Percentiles rank a stretch among this genome's conserved stretches.
Evolutionary conservation across 2,888 invertebrate genomes (phyloP).

Genomic region (Drosophila formosana): DNA sequence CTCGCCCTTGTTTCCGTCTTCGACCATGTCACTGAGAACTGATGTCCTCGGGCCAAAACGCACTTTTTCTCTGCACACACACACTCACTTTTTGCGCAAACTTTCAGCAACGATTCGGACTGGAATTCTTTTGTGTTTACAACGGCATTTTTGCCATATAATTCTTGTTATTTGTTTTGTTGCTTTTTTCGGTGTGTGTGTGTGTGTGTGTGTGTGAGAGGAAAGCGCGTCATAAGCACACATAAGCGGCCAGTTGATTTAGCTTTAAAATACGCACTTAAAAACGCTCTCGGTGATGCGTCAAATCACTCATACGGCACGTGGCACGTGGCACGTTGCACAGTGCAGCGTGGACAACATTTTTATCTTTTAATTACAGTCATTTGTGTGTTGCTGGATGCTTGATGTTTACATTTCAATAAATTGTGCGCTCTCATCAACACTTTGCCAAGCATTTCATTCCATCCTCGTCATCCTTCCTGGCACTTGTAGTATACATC

Average conservation of each 20-base stretch:
- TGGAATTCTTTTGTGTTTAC: conserved; percentile 76
- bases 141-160: conserved; percentile 61
- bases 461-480: conserved; percentile 36
- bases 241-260: conserved; percentile 40
- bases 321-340: not conserved
- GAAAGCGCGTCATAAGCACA: conserved; percentile 22
- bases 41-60: conserved; percentile 51
- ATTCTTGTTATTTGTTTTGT: conserved; percentile 32
- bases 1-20: conserved; percentile 30
- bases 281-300: not conserved
- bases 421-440: conserved; percentile 65
- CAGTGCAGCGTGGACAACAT: conserved; percentile 46
- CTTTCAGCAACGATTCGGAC: conserved; percentile 69
- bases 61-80: conserved; percentile 43
- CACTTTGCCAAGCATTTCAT: conserved; percentile 33
- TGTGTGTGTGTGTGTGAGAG: not conserved
- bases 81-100: conserved; percentile 45
- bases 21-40: conserved; percentile 34
- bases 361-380: conserved; percentile 72
- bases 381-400: conserved; percentile 59
- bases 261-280: conserved; percentile 25
- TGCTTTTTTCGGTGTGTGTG: not conserved
- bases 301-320: conserved; percentile 51
- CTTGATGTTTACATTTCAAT: conserved; percentile 77
- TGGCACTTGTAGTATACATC: conserved; percentile 38